Conservation (phyloP, 2,888 invertebrate genomes). For the Cosmia pyralina region DNA sequence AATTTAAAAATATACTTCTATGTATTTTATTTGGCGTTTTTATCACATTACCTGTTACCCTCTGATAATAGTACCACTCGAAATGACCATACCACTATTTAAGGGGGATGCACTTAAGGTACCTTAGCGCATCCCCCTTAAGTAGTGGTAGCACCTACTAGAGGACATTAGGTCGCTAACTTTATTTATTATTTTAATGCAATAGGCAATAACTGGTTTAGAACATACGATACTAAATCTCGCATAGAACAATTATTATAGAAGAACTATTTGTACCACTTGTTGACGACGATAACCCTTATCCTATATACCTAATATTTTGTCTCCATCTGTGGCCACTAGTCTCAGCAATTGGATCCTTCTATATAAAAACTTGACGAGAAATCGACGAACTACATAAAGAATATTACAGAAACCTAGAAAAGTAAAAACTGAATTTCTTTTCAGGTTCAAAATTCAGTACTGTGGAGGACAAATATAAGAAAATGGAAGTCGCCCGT, state of each 20-base stretch:
- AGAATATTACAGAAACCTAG: slow-evolving; percentile 49
- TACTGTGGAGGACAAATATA: slow-evolving; percentile 84
- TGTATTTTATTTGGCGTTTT: slow-evolving; percentile 35
- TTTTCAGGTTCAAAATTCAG: slow-evolving; percentile 85
- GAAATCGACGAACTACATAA: slow-evolving; percentile 5
- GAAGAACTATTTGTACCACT: background rate
- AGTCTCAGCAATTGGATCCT: slow-evolving; percentile 15
- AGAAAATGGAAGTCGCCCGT: slow-evolving; percentile 82
- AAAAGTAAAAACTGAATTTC: slow-evolving; percentile 75
- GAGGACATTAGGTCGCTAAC: background rate
- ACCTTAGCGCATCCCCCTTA: too few species aligned
- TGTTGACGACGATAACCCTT: background rate
- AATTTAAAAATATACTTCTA: slow-evolving; percentile 42
- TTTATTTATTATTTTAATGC: background rate
- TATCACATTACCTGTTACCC: background rate
- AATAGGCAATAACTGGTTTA: background rate
- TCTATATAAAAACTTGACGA: background rate
- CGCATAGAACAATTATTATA: background rate
- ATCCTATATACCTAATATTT: background rate
- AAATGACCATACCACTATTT: background rate
- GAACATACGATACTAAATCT: background rate
- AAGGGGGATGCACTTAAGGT: background rate
- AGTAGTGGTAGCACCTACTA: background rate
- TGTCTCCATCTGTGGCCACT: slow-evolving; percentile 7
- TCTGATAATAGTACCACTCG: too few species aligned